Conservation (phyloP, 2,113 vertebrate genomes). For the Hypocryptadius cinnamomeus region DNA sequence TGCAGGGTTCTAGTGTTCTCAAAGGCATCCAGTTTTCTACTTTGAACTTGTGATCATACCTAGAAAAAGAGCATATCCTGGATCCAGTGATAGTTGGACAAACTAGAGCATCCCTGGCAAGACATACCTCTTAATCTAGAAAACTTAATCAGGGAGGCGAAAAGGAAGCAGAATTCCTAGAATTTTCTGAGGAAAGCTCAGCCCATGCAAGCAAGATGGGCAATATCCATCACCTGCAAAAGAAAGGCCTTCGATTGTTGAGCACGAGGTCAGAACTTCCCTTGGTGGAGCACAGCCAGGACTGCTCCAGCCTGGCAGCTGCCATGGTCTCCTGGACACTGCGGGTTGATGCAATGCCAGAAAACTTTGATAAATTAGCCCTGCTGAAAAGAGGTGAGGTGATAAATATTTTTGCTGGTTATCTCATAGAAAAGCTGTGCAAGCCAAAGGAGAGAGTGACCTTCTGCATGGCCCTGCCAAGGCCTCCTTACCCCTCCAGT, state of each 20-base stretch:
- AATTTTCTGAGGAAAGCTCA: background rate
- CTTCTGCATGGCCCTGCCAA: background rate
- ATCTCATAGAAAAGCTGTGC: background rate
- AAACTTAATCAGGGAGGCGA: background rate
- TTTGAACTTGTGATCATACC: background rate
- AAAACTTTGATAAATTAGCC: background rate
- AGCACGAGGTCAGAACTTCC: fast-evolving
- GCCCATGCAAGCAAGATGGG: background rate
- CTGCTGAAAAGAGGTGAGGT: background rate
- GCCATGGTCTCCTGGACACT: background rate
- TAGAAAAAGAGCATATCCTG: background rate
- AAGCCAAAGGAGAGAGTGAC: background rate
- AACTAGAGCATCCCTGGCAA: background rate
- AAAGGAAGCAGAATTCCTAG: background rate
- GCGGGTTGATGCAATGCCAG: background rate
- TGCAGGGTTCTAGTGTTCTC: background rate
- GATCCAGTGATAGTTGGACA: background rate
- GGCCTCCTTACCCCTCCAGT: background rate
- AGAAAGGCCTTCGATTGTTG: background rate
- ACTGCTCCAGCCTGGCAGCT: background rate
- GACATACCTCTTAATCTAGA: background rate
- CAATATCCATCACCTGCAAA: background rate
- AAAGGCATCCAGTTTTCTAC: background rate
- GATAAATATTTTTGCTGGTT: background rate
- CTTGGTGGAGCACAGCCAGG: background rate